Evolutionary conservation across 2,113 vertebrate species (phyloP).

Genomic region (Eretmochelys imbricata): DNA sequence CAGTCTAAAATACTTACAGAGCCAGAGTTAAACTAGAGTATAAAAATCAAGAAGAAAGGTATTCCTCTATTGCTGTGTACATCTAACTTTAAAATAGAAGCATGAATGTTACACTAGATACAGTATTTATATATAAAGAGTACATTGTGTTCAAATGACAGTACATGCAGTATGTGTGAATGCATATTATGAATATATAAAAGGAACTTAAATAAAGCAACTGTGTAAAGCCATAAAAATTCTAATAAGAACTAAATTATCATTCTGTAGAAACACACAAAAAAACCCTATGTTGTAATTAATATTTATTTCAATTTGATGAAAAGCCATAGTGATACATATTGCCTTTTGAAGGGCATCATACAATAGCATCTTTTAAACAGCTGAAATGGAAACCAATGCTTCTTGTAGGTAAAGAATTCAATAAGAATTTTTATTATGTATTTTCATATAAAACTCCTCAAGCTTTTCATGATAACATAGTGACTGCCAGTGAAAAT

Average conservation of each 20-base stretch:
- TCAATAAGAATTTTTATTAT: slow-evolving; percentile 18
- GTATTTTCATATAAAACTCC: slow-evolving; percentile 52
- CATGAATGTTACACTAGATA: background rate
- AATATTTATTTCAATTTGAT: background rate
- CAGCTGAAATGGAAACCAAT: slow-evolving; percentile 50
- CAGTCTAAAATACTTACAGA: background rate
- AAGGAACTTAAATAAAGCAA: background rate
- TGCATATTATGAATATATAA: background rate
- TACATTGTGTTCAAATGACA: background rate
- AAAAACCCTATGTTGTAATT: background rate
- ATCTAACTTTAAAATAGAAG: background rate
- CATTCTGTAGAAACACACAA: background rate
- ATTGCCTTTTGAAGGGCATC: slow-evolving; percentile 21
- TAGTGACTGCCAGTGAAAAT: too few relatives aligned
- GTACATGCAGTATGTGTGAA: background rate
- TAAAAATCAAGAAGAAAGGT: background rate
- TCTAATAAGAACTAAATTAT: background rate
- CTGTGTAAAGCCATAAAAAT: background rate
- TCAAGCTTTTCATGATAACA: slow-evolving; percentile 16
- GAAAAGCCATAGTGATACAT: slow-evolving; percentile 1
- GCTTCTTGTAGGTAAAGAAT: slow-evolving; percentile 29
- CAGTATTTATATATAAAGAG: background rate
- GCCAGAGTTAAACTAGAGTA: background rate
- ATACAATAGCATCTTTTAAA: slow-evolving; percentile 10
- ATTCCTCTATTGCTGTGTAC: background rate